Conservation (phyloP, 1,140 invertebrate species). For the Sycobia sp. region DNA sequence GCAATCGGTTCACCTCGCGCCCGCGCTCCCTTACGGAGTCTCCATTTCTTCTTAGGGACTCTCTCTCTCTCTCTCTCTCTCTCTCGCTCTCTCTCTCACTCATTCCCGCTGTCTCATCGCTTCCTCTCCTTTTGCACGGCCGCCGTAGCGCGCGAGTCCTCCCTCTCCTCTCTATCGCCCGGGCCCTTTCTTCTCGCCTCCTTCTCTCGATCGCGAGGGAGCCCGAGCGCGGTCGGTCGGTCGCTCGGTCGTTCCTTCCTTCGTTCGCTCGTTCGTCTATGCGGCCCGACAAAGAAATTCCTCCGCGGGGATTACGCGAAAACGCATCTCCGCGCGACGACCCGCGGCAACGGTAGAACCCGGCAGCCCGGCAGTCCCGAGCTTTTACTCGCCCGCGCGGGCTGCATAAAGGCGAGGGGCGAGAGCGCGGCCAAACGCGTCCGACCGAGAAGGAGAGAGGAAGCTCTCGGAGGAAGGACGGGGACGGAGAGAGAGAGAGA, state of each 20-base stretch:
- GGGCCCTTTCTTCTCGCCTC: constrained; percentile 12
- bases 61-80: too few relatives aligned
- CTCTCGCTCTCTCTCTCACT: too few relatives aligned
- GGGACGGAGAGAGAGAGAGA: constrained; percentile 33
- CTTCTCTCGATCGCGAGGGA: constrained; percentile 24
- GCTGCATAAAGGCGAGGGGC: not conserved
- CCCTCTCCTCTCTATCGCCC: not conserved
- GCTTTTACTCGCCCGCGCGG: constrained; percentile 46
- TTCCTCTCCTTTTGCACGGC: not conserved
- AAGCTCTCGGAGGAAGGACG: too few relatives aligned
- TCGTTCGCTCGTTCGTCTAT: constrained; percentile 24
- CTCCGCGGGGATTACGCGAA: constrained; percentile 51
- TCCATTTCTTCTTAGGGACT: constrained; percentile 26
- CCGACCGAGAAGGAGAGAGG: too few relatives aligned
- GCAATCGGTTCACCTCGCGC: not conserved
- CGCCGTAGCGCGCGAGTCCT: not conserved
- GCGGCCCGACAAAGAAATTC: constrained; percentile 54
- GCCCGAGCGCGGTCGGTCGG: too few relatives aligned
- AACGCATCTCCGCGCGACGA: constrained; percentile 39
- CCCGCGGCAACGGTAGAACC: too few relatives aligned
- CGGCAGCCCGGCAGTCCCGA: too few relatives aligned
- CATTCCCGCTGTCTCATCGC: too few relatives aligned
- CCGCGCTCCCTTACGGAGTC: too few relatives aligned
- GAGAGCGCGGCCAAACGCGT: not conserved
- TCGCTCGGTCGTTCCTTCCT: not conserved